These are phyloP conservation scores for Oxycera nigricornis DNA, from an alignment of 2,888 invertebrate genomes.

Conservation along the genomic window DNA sequence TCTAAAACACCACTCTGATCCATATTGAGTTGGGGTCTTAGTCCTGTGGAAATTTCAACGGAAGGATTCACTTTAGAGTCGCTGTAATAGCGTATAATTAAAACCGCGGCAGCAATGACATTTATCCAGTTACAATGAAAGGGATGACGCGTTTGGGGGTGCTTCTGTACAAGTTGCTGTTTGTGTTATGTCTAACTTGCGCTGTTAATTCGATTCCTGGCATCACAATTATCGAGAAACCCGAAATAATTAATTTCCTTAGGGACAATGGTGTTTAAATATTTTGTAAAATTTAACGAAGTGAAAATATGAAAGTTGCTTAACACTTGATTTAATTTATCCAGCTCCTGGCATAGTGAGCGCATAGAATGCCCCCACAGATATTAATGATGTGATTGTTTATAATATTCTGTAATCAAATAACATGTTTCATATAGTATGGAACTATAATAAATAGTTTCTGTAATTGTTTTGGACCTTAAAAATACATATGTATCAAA, in stretches of 20 bases:
- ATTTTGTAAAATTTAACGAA: too few species aligned
- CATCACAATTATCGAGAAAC: slow-evolving; percentile 1
- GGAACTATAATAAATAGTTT: too few species aligned
- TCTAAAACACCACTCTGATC: neutral
- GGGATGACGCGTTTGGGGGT: slow-evolving; percentile 20
- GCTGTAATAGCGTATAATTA: slow-evolving; percentile 62
- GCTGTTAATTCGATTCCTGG: slow-evolving; percentile 32
- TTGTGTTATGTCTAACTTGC: slow-evolving; percentile 32
- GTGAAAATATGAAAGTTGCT: too few species aligned
- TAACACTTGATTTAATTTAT: too few species aligned
- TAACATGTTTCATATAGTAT: too few species aligned
- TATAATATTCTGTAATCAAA: too few species aligned
- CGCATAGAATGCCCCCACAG: too few species aligned
- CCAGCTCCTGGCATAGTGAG: too few species aligned
- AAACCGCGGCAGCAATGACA: slow-evolving; percentile 51
- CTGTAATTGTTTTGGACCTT: too few species aligned
- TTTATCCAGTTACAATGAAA: slow-evolving; percentile 10
- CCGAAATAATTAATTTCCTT: slow-evolving; percentile 36
- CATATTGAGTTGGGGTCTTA: slow-evolving; percentile 31
- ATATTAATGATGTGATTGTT: too few species aligned
- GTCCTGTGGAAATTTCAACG: slow-evolving; percentile 54
- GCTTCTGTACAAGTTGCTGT: neutral
- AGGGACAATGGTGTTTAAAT: neutral
- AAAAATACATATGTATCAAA: too few species aligned
- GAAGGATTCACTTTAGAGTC: slow-evolving; percentile 51